Evolutionary conservation across 2,797 vertebrate genomes (phyloP), one percentile per base, ranked within the genome.

Genomic region (Sylvia borin): DNA sequence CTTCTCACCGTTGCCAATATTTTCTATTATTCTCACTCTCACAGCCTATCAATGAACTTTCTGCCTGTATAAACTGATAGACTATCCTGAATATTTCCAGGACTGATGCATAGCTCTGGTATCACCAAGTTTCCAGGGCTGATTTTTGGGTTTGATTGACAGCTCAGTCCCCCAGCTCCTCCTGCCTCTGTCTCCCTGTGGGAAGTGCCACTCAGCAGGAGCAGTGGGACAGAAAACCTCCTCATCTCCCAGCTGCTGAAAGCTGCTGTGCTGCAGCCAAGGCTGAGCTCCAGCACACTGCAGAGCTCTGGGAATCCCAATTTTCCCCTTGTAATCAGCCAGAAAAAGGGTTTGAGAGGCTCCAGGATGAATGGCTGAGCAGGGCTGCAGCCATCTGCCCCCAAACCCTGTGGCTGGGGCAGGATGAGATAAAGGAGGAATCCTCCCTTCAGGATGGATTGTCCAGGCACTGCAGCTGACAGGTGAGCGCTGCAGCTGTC

Each of bases 401-500:
- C 75, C 38, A 40, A n/a, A 21, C 2, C 3, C 0, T 1, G 36
- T 26, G 77, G 26, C 78, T 95, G 89, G 27, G 71, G 34, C 38
- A 70, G 54, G 54, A 58, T 24, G 50, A 91, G 93, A 58, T 75
- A 54, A 61, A 85, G 79, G 79, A 92, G 73, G 77, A 26, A 26
- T 81, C 95, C 85, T 54, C 34, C 81, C 38, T 13, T 40, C 66
- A 45, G 36, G 75, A 84, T 50, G 76, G 89, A 72, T 79, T 50
- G 71, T 70, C 83, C 47, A 48, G 90, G 83, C 93, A 31, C 80
- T 24, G 43, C 78, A 76, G 94, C 93, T 66, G 83, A 92, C 84
- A 78, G 86, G 93, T 88, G 94, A 96, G 94, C 66, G 22, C 87
- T 42, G 29, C 88, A 91, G 93, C 95, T 95, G 93, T 95, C 95